These are phyloP conservation scores for Furnarius figulus DNA, from an alignment of 2,113 vertebrate species.

Conservation along the genomic window DNA sequence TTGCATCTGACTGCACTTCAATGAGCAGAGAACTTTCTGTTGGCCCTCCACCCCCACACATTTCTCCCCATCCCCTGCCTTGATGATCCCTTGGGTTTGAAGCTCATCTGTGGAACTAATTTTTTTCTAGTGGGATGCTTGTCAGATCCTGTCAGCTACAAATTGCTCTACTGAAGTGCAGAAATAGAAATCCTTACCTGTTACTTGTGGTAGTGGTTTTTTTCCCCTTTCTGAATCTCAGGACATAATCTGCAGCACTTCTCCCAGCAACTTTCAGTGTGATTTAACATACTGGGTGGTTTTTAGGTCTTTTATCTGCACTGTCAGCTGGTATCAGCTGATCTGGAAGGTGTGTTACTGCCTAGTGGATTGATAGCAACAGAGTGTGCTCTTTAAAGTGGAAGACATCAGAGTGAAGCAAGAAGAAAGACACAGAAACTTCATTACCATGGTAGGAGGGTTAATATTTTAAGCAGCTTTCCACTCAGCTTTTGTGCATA, in stretches of 20 bases:
- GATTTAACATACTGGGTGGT: neutral
- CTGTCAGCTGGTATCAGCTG: neutral
- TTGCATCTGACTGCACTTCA: conserved; percentile 26
- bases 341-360: neutral
- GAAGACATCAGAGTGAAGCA: neutral
- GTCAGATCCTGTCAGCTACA: conserved; percentile 64
- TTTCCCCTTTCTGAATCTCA: neutral
- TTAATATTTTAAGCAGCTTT: neutral
- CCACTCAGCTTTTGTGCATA: neutral
- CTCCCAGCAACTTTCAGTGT: neutral
- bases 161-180: conserved; percentile 64
- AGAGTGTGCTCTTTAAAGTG: neutral
- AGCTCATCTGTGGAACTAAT: conserved; percentile 40
- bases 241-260: conserved; percentile 11
- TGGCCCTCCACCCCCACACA: neutral
- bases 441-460: neutral
- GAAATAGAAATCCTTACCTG: conserved; percentile 62
- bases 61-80: neutral
- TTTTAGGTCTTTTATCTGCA: neutral
- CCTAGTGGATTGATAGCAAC: neutral
- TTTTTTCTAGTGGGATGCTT: conserved; percentile 64
- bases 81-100: conserved; percentile 39
- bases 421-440: neutral
- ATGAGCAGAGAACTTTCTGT: neutral
- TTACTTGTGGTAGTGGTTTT: neutral